Conservation (phyloP, 2,888 invertebrate genomes). For the Metacarcinus magister region DNA sequence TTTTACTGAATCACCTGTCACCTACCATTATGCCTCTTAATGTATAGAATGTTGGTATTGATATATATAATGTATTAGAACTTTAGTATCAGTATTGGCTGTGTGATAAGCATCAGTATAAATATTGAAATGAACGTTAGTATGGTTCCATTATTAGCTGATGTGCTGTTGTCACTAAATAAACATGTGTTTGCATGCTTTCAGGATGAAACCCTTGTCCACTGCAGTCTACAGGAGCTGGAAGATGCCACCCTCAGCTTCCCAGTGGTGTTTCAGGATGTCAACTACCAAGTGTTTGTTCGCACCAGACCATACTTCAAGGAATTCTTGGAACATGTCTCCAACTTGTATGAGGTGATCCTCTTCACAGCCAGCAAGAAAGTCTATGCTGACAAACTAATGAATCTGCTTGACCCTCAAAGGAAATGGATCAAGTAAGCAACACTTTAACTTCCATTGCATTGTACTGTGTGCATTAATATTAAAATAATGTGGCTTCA, state of each 20-base stretch:
- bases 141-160: background rate
- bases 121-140: background rate
- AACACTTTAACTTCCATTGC: background rate
- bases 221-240: slow-evolving; percentile 95
- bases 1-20: too few species aligned
- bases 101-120: background rate
- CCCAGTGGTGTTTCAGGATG: slow-evolving; percentile 95
- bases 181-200: slow-evolving; percentile 80
- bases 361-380: slow-evolving; percentile 98
- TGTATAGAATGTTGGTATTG: too few species aligned
- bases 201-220: slow-evolving; percentile 97
- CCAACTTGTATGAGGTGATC: slow-evolving; percentile 95
- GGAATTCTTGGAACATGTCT: slow-evolving; percentile 95
- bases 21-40: too few species aligned
- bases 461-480: background rate
- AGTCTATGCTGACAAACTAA: slow-evolving; percentile 96
- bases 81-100: background rate
- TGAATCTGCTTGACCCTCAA: slow-evolving; percentile 95
- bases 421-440: slow-evolving; percentile 93
- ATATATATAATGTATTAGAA: background rate
- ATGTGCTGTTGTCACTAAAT: background rate
- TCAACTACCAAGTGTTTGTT: slow-evolving; percentile 92
- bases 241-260: slow-evolving; percentile 97
- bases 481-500: background rate
- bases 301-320: slow-evolving; percentile 95